Evolutionary conservation across 30 jellyfish, hydroid and myxozoan species (phyloP).

Genomic region (Aurelia aurita complex sp. Pacific): DNA sequence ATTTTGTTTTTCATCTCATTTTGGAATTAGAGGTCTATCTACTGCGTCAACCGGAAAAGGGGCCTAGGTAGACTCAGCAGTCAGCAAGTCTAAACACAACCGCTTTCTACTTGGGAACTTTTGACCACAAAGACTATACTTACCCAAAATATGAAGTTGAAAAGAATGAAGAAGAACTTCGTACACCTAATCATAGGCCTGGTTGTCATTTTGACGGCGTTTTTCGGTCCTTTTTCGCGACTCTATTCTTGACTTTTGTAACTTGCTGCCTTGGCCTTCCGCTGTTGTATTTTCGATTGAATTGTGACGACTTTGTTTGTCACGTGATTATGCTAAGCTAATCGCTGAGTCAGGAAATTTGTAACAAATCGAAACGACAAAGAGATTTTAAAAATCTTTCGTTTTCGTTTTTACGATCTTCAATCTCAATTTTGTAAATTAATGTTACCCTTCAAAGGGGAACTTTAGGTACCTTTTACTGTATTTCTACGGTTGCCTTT

Average conservation of each 20-base stretch:
- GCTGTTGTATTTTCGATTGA: not conserved
- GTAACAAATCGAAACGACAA: not conserved
- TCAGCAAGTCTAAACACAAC: too few relatives aligned
- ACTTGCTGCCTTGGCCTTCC: not conserved
- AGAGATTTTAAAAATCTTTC: not conserved
- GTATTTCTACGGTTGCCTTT: too few relatives aligned
- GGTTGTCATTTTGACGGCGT: constrained; percentile 35
- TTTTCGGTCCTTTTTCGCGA: not conserved
- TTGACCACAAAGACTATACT: not conserved
- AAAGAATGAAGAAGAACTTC: constrained; percentile 76
- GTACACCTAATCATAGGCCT: constrained; percentile 72
- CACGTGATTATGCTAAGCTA: constrained; percentile 15
- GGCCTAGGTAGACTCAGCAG: too few relatives aligned
- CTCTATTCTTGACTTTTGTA: not conserved
- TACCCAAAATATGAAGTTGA: constrained; percentile 90
- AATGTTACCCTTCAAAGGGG: too few relatives aligned
- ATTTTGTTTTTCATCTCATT: too few relatives aligned
- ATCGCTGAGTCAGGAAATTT: not conserved
- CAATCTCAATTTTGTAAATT: too few relatives aligned
- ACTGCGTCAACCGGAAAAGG: too few relatives aligned
- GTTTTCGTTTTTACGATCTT: too few relatives aligned
- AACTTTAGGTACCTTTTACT: too few relatives aligned
- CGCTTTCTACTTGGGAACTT: too few relatives aligned
- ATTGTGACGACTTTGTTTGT: not conserved
- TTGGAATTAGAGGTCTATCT: too few relatives aligned